phyloP scores from a whole-genome alignment of 2,888 invertebrate species.

The Agonum fuliginosum region DNA sequence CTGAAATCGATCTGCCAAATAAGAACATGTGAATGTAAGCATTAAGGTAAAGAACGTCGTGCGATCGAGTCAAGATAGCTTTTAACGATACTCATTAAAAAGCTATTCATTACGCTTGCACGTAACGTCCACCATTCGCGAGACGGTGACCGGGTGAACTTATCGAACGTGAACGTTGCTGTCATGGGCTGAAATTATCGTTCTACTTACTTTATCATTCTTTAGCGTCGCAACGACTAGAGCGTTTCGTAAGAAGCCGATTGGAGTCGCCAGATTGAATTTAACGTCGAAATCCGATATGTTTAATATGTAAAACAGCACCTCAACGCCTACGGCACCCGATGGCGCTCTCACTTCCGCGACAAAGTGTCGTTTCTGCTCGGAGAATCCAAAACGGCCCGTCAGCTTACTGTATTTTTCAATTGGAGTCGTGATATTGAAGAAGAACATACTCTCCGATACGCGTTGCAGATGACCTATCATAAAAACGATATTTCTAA shows the following conservation, averaged over 20 bases:
- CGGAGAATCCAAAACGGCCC: constrained; percentile 83
- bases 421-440: constrained; percentile 85
- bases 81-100: constrained; percentile 49
- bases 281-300: constrained; percentile 83
- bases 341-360: constrained; percentile 83
- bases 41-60: not conserved
- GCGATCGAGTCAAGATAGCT: constrained; percentile 12
- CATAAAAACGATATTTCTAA: not conserved
- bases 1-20: constrained; percentile 80
- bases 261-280: constrained; percentile 83
- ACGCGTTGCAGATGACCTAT: constrained; percentile 81
- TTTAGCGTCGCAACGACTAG: constrained; percentile 82
- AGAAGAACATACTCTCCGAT: constrained; percentile 83
- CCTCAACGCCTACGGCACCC: constrained; percentile 82
- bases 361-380: constrained; percentile 81
- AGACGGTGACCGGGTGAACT: constrained; percentile 20
- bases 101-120: constrained; percentile 40
- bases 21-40: constrained; percentile 49
- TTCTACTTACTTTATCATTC: constrained; percentile 76
- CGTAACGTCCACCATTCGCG: constrained; percentile 10
- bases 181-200: constrained; percentile 49
- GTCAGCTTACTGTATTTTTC: constrained; percentile 80
- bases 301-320: constrained; percentile 78
- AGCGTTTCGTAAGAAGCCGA: constrained; percentile 81
- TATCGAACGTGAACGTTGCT: constrained; percentile 24